A percentile compares a stretch with the other conserved stretches of the same genome.
Conservation (phyloP, 1,140 invertebrate species). For the Diprion similis region DNA sequence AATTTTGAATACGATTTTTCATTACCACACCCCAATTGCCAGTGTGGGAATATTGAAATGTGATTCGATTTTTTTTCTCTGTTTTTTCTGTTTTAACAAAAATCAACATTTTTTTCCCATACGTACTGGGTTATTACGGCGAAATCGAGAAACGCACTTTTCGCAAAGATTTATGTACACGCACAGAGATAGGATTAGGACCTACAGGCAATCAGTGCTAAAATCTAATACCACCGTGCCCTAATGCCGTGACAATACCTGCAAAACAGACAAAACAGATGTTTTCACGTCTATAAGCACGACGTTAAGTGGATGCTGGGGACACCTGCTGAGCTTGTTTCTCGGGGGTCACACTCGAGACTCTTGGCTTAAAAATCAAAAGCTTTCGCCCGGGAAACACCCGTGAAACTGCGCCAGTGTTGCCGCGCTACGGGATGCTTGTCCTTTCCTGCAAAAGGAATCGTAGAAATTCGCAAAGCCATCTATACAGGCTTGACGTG, state of each 20-base stretch:
- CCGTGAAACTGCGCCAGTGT: conserved; percentile 2
- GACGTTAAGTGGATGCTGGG: background rate
- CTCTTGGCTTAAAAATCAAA: conserved; percentile 8
- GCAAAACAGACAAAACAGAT: conserved; percentile 4
- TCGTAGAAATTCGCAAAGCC: no score
- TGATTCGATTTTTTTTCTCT: background rate
- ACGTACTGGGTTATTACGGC: no score
- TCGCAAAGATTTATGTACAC: no score
- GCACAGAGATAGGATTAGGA: background rate
- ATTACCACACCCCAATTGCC: no score
- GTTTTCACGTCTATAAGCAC: conserved; percentile 1
- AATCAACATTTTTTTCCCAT: no score
- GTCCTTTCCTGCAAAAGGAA: no score
- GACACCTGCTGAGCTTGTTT: conserved; percentile 4
- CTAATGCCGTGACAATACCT: conserved; percentile 1
- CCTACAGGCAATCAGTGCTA: background rate
- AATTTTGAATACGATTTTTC: no score
- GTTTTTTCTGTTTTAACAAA: background rate
- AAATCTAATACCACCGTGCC: background rate
- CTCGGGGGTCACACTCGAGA: background rate
- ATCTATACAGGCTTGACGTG: no score
- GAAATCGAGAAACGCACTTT: no score
- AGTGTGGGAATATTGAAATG: background rate
- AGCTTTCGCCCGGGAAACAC: background rate
- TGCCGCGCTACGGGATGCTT: background rate